phyloP scores from a whole-genome alignment of 1,140 invertebrate species.

The Trichogramma pretiosum region DNA sequence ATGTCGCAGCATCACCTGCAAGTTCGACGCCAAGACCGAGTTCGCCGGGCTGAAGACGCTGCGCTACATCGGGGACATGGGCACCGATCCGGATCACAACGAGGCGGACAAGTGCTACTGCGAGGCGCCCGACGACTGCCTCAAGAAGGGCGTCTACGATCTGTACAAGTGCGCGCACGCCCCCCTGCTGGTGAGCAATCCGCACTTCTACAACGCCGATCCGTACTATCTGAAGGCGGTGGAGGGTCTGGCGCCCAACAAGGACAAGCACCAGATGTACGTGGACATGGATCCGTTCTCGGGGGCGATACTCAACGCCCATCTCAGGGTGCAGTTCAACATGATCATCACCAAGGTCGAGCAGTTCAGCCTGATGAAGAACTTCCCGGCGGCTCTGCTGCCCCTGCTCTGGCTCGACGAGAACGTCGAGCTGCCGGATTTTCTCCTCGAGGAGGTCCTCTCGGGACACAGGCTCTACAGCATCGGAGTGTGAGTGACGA shows the following conservation, averaged over 20 bases:
- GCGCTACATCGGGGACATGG: constrained; percentile 58
- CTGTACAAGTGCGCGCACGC: constrained; percentile 56
- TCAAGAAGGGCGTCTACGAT: constrained; percentile 63
- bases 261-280: constrained; percentile 20
- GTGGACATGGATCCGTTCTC: neutral
- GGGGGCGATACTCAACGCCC: neutral
- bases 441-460: neutral
- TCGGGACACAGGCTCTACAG: too few species aligned
- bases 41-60: constrained; percentile 56
- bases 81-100: constrained; percentile 54
- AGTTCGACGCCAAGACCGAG: constrained; percentile 3
- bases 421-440: neutral
- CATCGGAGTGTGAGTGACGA: too few species aligned
- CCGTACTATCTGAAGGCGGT: constrained; percentile 56
- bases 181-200: constrained; percentile 63
- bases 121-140: constrained; percentile 53
- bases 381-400: neutral
- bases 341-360: neutral
- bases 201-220: constrained; percentile 72
- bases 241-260: constrained; percentile 61
- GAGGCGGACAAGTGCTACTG: constrained; percentile 67
- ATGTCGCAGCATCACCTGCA: constrained; percentile 48
- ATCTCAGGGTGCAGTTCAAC: neutral
- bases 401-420: neutral
- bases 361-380: neutral